Percentiles rank a stretch among this genome's conserved stretches.
Conservation (phyloP, 2,113 vertebrate species). For the Octodon degus region DNA sequence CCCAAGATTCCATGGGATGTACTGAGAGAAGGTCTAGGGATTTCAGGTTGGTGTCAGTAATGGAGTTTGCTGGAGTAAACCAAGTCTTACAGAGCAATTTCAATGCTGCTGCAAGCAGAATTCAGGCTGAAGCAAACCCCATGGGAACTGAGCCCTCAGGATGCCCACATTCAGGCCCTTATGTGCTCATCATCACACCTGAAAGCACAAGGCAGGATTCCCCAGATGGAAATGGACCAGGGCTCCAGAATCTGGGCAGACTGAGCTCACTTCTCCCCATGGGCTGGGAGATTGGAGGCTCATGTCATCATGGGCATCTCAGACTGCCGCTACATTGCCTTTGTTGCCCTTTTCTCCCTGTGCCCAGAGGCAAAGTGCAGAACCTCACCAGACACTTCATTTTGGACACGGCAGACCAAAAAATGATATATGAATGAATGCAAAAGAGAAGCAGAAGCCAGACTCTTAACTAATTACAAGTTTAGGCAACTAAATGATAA, state of each 20-base stretch:
- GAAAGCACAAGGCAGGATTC: background rate
- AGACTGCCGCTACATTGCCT: background rate
- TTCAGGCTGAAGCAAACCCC: background rate
- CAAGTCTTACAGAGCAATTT: too few species aligned
- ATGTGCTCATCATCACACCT: background rate
- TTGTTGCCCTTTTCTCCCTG: background rate
- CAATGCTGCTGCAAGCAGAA: too few species aligned
- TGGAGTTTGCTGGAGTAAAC: too few species aligned
- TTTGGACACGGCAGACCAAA: background rate
- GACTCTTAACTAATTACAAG: background rate
- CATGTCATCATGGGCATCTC: background rate
- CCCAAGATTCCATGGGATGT: too few species aligned
- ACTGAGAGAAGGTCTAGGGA: too few species aligned
- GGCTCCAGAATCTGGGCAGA: too few species aligned
- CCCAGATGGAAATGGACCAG: background rate
- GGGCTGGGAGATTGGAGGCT: too few species aligned
- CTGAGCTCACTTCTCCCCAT: too few species aligned
- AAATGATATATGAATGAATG: background rate
- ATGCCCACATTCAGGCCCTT: background rate
- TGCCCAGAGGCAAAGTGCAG: background rate
- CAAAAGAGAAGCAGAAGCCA: background rate
- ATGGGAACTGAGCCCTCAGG: background rate
- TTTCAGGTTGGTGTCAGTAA: too few species aligned
- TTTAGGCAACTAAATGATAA: background rate
- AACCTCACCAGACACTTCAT: background rate